Percentiles rank a stretch among this genome's conserved stretches.
phyloP scores from a whole-genome alignment of 2,113 vertebrate species.

The Panthera tigris region DNA sequence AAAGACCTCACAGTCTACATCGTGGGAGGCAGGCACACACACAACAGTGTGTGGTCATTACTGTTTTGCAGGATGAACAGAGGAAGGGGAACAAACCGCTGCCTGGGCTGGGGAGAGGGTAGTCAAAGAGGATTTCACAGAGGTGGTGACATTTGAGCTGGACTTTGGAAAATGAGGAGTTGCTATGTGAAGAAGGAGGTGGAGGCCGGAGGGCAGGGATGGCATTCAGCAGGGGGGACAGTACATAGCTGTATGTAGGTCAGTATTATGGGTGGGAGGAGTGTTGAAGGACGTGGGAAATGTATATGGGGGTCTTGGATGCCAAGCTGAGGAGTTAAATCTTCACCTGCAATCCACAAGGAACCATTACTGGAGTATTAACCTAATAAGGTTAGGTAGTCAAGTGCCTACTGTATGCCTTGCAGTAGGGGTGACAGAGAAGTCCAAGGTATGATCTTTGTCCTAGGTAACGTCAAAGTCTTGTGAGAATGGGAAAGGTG shows the following conservation, averaged over 20 bases:
- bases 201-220: neutral
- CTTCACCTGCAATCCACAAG: neutral
- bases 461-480: neutral
- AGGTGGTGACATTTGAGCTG: neutral
- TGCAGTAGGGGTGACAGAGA: neutral
- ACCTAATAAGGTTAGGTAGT: neutral
- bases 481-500: neutral
- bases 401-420: neutral
- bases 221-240: neutral
- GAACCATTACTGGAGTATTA: neutral
- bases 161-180: conserved; percentile 1
- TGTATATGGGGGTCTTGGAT: neutral
- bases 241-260: neutral
- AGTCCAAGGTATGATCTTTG: neutral
- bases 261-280: neutral
- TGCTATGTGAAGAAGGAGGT: neutral
- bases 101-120: neutral
- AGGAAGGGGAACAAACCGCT: neutral
- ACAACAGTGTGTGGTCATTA: neutral
- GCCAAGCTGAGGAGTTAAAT: neutral
- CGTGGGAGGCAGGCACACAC: neutral
- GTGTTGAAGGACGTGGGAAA: neutral
- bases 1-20: neutral
- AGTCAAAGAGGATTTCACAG: neutral
- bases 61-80: neutral